A percentile compares a stretch with the other conserved stretches of the same genome.
phyloP scores from a whole-genome alignment of 2,888 invertebrate species.

The Timandra comae region DNA sequence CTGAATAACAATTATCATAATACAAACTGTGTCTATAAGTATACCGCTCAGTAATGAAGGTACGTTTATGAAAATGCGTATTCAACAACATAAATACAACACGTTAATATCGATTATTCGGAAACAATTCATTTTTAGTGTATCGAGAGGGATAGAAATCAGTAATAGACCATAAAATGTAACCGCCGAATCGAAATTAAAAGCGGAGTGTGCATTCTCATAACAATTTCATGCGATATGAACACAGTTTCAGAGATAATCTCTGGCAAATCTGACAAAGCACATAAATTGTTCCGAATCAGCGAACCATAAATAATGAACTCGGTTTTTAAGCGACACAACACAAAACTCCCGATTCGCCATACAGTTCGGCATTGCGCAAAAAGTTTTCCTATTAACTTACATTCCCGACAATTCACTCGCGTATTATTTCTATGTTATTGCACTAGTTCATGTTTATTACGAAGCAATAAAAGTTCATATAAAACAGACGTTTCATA shows the following conservation, averaged over 20 bases:
- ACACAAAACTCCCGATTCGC: slow-evolving; percentile 16
- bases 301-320: slow-evolving; percentile 32
- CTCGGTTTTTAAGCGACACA: slow-evolving; percentile 23
- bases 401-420: slow-evolving; percentile 35
- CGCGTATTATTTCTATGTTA: slow-evolving; percentile 41
- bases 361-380: slow-evolving; percentile 34
- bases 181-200: slow-evolving; percentile 28
- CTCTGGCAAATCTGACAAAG: slow-evolving; percentile 33
- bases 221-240: slow-evolving; percentile 36
- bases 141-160: slow-evolving; percentile 21
- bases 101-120: slow-evolving; percentile 17
- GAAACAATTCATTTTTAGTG: slow-evolving; percentile 21
- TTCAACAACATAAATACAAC: no score
- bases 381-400: slow-evolving; percentile 53
- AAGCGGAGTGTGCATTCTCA: slow-evolving; percentile 27
- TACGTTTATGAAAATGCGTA: no score
- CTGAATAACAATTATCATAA: no score
- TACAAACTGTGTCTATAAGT: no score
- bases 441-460: slow-evolving; percentile 33
- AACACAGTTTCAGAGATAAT: slow-evolving; percentile 28
- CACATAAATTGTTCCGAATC: slow-evolving; percentile 30
- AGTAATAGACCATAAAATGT: slow-evolving; percentile 16
- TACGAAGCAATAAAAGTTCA: slow-evolving; percentile 19
- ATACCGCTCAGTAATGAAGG: no score
- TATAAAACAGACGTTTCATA: slow-evolving; percentile 8